Percentiles rank a stretch among this genome's conserved stretches.
phyloP scores from a whole-genome alignment of 2,888 invertebrate genomes.

The Anthrax anthrax region DNA sequence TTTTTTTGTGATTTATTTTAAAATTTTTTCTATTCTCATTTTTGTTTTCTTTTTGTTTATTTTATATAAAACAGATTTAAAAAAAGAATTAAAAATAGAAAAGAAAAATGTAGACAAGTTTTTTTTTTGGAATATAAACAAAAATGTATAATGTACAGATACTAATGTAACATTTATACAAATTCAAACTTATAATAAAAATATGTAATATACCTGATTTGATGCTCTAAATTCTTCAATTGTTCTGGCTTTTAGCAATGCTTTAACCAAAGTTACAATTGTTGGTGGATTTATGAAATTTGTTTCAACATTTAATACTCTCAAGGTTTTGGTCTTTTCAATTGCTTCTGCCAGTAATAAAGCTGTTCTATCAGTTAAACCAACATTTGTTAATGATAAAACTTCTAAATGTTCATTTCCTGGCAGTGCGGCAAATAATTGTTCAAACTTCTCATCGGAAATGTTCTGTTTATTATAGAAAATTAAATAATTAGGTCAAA shows the following conservation, averaged over 20 bases:
- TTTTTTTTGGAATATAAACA: no score
- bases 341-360: constrained; percentile 69
- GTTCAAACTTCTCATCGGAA: constrained; percentile 86
- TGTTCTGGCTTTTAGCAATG: constrained; percentile 71
- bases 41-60: no score
- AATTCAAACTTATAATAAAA: no score
- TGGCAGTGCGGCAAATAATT: constrained; percentile 75
- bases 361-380: constrained; percentile 79
- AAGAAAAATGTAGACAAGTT: no score
- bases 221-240: constrained; percentile 93
- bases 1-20: no score
- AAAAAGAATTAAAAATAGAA: no score
- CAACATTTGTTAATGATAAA: constrained; percentile 84
- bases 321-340: constrained; percentile 60
- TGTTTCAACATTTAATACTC: constrained; percentile 86
- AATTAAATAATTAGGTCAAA: no score
- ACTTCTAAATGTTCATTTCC: constrained; percentile 84
- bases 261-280: constrained; percentile 71
- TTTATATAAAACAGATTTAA: no score
- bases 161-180: no score
- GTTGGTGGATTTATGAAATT: constrained; percentile 89
- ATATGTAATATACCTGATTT: constrained; percentile 73
- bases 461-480: constrained; percentile 54
- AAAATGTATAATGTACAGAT: no score
- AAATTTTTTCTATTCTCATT: no score